A percentile compares a stretch with the other conserved stretches of the same genome.
These are phyloP conservation scores for Fragum fragum DNA, from an alignment of 2,888 invertebrate species.

Conservation along the genomic window DNA sequence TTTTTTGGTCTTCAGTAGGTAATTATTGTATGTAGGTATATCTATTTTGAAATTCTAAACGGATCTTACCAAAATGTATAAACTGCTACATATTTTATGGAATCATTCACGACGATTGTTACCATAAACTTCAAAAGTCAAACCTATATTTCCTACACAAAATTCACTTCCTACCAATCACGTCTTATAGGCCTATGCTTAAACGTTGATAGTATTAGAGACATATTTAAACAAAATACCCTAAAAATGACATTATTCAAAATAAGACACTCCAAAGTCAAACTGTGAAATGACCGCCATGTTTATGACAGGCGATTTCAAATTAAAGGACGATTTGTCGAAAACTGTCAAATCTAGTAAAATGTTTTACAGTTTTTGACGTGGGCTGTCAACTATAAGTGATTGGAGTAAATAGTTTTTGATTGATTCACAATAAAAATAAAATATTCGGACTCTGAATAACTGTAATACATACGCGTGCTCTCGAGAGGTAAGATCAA, in stretches of 20 bases:
- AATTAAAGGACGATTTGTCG: conserved; percentile 8
- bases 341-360: conserved; percentile 12
- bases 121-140: no score
- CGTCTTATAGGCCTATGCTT: no score
- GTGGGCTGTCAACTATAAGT: not conserved
- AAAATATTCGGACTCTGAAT: not conserved
- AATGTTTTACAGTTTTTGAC: conserved; percentile 27
- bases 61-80: no score
- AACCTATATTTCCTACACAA: no score
- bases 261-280: not conserved
- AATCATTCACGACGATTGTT: no score
- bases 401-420: conserved; percentile 14
- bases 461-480: not conserved
- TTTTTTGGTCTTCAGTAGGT: no score
- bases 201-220: no score
- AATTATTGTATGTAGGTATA: no score
- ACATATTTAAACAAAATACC: not conserved
- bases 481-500: not conserved
- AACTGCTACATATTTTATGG: no score
- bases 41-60: no score
- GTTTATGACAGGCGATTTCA: conserved; percentile 11
- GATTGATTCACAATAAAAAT: conserved; percentile 21
- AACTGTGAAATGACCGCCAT: conserved; percentile 18
- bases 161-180: no score
- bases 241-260: conserved; percentile 10